Evolutionary conservation across 2,797 vertebrate genomes (phyloP).

Genomic region (Gobionotothen gibberifrons): DNA sequence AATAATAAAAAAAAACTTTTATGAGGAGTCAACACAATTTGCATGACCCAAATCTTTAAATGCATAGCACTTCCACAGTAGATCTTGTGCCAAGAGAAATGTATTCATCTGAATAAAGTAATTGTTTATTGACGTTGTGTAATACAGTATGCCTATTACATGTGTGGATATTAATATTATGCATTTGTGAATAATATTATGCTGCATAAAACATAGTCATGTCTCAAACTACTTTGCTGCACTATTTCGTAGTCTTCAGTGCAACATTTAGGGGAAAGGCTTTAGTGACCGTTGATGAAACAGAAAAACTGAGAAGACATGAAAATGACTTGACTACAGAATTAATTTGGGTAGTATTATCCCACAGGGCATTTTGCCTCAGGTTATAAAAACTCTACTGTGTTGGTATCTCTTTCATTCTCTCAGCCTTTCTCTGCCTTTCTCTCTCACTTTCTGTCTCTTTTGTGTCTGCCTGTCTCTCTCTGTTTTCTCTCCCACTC

Average conservation of each 20-base stretch:
- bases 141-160: neutral
- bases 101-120: neutral
- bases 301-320: constrained; percentile 27
- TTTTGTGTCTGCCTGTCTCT: constrained; percentile 35
- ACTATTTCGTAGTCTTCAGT: constrained; percentile 7
- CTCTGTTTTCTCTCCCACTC: constrained; percentile 65
- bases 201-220: neutral
- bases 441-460: neutral
- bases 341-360: constrained; percentile 44
- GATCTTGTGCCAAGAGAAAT: neutral
- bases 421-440: constrained; percentile 20
- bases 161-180: neutral
- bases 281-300: constrained; percentile 8
- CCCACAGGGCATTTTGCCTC: constrained; percentile 25
- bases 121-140: neutral
- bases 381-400: constrained; percentile 29
- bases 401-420: constrained; percentile 23
- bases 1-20: constrained; percentile 6
- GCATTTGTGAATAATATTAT: neutral
- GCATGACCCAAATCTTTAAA: constrained; percentile 7
- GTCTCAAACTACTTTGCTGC: constrained; percentile 7
- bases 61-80: neutral
- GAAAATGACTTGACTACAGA: constrained; percentile 37
- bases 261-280: neutral
- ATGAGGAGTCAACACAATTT: constrained; percentile 7